phyloP scores from a whole-genome alignment of 1,140 invertebrate species.

The Callitettix versicolor region DNA sequence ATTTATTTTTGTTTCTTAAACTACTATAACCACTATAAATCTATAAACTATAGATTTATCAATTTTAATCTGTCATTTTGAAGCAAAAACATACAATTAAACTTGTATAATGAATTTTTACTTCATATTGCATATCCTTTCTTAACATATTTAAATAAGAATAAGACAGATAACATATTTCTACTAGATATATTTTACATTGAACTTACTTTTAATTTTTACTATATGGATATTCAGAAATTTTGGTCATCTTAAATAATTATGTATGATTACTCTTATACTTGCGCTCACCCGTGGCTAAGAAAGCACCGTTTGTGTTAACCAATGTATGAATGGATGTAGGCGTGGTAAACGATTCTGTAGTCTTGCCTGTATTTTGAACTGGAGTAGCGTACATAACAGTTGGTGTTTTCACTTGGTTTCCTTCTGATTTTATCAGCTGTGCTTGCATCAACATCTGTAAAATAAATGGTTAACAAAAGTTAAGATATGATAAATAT shows the following conservation, averaged over 20 bases:
- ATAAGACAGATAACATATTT: background rate
- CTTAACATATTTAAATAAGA: no score
- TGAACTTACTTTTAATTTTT: background rate
- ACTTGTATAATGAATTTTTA: no score
- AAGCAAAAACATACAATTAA: no score
- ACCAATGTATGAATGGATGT: slow-evolving; percentile 35
- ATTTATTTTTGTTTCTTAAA: no score
- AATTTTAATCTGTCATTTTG: no score
- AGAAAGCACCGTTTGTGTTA: slow-evolving; percentile 42
- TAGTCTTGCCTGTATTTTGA: slow-evolving; percentile 16
- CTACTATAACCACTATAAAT: no score
- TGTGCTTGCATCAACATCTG: slow-evolving; percentile 25
- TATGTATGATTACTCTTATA: no score
- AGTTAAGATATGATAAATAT: no score
- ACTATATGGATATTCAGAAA: slow-evolving; percentile 1
- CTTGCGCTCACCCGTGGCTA: slow-evolving; percentile 46
- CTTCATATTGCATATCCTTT: no score
- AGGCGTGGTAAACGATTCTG: slow-evolving; percentile 28
- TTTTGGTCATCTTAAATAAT: no score
- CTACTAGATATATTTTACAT: background rate
- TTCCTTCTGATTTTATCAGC: slow-evolving; percentile 13
- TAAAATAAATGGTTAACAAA: slow-evolving; percentile 8
- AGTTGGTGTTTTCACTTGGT: slow-evolving; percentile 28
- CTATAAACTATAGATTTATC: no score
- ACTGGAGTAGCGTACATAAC: slow-evolving; percentile 44